Conservation (phyloP, 2,113 vertebrate species). For the Diglossa brunneiventris region DNA sequence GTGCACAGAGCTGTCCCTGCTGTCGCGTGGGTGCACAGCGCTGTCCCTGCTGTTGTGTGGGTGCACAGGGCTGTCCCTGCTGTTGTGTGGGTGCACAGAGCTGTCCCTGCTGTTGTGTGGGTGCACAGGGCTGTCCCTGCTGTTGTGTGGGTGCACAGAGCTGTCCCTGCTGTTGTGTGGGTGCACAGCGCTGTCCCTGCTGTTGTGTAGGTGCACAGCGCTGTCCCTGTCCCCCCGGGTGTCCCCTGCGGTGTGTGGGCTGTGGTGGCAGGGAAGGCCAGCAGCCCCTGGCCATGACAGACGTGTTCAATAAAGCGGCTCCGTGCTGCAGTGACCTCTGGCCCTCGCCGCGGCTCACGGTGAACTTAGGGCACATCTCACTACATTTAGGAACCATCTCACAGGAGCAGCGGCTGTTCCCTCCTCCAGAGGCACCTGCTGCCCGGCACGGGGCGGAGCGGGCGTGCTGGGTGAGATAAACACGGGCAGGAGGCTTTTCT, state of each 20-base stretch:
- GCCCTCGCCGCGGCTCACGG: neutral
- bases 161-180: too few relatives aligned
- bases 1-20: too few relatives aligned
- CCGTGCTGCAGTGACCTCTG: neutral
- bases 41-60: too few relatives aligned
- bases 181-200: too few relatives aligned
- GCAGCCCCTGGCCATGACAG: neutral
- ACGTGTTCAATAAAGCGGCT: neutral
- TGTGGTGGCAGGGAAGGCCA: neutral
- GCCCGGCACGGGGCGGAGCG: fast-evolving
- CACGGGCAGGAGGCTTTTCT: too few relatives aligned
- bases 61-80: too few relatives aligned
- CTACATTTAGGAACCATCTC: neutral
- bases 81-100: too few relatives aligned
- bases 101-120: too few relatives aligned
- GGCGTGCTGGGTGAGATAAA: too few relatives aligned
- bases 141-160: too few relatives aligned
- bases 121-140: too few relatives aligned
- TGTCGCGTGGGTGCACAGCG: too few relatives aligned
- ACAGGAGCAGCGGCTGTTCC: neutral
- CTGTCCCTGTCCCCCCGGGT: neutral
- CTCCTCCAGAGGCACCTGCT: neutral
- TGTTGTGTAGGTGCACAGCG: slow-evolving; percentile 7
- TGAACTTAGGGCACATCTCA: slow-evolving; percentile 6
- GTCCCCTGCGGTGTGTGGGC: neutral